phyloP scores from a whole-genome alignment of 2,113 vertebrate genomes.

The Halichoerus grypus region DNA sequence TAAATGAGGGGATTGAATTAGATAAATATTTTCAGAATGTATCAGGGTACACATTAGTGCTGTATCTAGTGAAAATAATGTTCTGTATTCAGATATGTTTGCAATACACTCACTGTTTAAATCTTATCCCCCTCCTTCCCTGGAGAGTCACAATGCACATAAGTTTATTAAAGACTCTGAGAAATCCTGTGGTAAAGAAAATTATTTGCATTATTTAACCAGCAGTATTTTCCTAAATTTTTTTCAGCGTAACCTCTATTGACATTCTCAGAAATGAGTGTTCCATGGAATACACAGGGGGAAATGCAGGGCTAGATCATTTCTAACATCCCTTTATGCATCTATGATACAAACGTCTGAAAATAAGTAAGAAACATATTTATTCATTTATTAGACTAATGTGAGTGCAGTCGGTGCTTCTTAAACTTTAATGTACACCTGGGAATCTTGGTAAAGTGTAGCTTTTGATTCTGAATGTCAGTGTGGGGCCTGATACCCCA shows the following conservation, averaged over 20 bases:
- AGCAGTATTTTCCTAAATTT: slow-evolving; percentile 20
- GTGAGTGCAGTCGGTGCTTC: background rate
- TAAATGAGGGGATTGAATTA: background rate
- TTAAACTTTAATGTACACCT: background rate
- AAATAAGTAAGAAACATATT: slow-evolving; percentile 55
- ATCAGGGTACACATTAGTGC: background rate
- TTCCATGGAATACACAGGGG: background rate
- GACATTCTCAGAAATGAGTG: background rate
- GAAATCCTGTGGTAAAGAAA: slow-evolving; percentile 15
- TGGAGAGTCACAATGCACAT: background rate
- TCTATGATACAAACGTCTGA: slow-evolving; percentile 37
- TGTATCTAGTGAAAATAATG: slow-evolving; percentile 25
- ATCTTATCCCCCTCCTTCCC: background rate
- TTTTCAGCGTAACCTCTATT: background rate
- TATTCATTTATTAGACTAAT: slow-evolving; percentile 52
- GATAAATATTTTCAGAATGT: background rate
- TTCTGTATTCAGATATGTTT: slow-evolving; percentile 1
- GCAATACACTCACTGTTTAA: background rate
- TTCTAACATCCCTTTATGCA: slow-evolving; percentile 17
- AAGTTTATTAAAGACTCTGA: background rate
- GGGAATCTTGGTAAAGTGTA: background rate
- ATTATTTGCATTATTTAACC: slow-evolving; percentile 53
- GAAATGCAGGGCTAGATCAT: background rate
- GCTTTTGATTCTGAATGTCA: background rate
- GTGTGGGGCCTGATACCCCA: background rate